phyloP scores from a whole-genome alignment of 2,797 vertebrate species.

The Chaetophractus vellerosus region DNA sequence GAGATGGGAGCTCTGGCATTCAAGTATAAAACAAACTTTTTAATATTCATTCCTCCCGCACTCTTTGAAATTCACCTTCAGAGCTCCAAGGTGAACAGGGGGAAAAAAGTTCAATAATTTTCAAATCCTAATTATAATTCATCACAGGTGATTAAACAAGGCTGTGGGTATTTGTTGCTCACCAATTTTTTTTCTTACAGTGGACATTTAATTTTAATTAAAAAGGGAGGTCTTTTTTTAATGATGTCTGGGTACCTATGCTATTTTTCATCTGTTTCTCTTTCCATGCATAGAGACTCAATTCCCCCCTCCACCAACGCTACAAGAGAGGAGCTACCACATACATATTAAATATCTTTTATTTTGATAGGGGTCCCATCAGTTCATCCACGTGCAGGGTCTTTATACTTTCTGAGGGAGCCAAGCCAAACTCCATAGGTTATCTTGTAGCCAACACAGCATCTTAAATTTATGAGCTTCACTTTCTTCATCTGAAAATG shows the following conservation, averaged over 20 bases:
- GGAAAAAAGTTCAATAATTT: constrained; percentile 87
- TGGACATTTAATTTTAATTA: constrained; percentile 88
- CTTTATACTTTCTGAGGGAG: background rate
- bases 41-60: constrained; percentile 88
- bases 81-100: constrained; percentile 79
- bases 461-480: constrained; percentile 39
- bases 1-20: constrained; percentile 88
- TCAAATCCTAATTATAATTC: constrained; percentile 87
- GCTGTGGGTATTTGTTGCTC: constrained; percentile 80
- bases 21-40: constrained; percentile 89
- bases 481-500: constrained; percentile 41
- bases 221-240: constrained; percentile 64
- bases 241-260: constrained; percentile 66
- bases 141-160: constrained; percentile 88
- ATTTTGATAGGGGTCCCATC: background rate
- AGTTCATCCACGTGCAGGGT: background rate
- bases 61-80: constrained; percentile 88
- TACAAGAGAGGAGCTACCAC: constrained; percentile 3
- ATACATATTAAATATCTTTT: constrained; percentile 8
- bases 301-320: background rate
- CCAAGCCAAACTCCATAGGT: background rate
- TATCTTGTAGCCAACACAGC: background rate
- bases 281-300: constrained; percentile 39
- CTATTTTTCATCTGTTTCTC: constrained; percentile 69
- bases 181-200: constrained; percentile 47